These are phyloP conservation scores for Semnornis frantzii DNA, from an alignment of 2,113 vertebrate species.

Conservation along the genomic window DNA sequence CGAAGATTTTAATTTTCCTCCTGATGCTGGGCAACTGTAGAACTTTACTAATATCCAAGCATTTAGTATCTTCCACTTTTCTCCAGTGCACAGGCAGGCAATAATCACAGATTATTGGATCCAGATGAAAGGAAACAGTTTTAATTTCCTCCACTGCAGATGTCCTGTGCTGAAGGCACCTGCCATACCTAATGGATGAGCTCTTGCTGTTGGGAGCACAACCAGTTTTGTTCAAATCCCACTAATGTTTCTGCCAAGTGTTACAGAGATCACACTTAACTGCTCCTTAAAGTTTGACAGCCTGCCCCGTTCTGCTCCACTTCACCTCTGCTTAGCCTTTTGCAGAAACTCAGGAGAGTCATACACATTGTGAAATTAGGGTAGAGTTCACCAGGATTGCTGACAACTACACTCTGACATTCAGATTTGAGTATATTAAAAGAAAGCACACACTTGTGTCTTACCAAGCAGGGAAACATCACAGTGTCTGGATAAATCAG, in stretches of 20 bases:
- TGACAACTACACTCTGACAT: not conserved
- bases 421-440: not conserved
- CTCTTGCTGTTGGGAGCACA: not conserved
- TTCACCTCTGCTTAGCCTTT: not conserved
- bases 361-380: not conserved
- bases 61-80: not conserved
- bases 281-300: not conserved
- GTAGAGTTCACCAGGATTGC: not conserved
- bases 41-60: not conserved
- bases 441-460: not conserved
- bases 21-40: not conserved
- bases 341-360: not conserved
- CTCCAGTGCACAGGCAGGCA: not conserved
- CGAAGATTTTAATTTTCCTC: not conserved
- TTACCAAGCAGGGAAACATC: not conserved
- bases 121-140: conserved; percentile 4
- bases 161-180: not conserved
- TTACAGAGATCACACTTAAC: not conserved
- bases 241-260: not conserved
- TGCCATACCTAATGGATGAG: not conserved
- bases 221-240: not conserved
- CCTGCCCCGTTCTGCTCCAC: not conserved
- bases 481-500: not conserved
- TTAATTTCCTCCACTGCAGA: not conserved
- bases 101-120: not conserved